Conservation (phyloP, 2,888 invertebrate species). For the Lymantria monacha region DNA sequence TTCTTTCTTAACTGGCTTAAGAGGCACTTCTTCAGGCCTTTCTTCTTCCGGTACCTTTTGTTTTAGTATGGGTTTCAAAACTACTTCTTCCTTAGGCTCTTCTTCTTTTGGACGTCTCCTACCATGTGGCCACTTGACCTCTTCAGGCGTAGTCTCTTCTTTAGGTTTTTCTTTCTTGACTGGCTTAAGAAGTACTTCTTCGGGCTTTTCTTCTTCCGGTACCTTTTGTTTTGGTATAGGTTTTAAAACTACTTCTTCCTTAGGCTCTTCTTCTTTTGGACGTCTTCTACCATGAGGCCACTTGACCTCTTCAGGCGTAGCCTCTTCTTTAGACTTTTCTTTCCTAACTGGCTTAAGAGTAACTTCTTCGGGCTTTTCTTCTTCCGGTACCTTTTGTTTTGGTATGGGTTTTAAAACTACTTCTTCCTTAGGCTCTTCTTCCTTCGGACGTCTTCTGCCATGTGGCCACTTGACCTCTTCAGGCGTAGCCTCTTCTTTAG, state of each 20-base stretch:
- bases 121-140: neutral
- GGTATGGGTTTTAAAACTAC: conserved; percentile 21
- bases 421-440: conserved; percentile 45
- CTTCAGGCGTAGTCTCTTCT: neutral
- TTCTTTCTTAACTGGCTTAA: conserved; percentile 42
- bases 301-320: neutral
- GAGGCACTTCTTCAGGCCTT: conserved; percentile 43
- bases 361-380: conserved; percentile 48
- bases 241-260: conserved; percentile 26
- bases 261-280: neutral
- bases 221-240: neutral
- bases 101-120: neutral
- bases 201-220: neutral
- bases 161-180: neutral
- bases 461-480: neutral
- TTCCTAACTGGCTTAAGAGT: conserved; percentile 5
- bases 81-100: neutral
- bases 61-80: conserved; percentile 14
- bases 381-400: conserved; percentile 72
- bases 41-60: conserved; percentile 17
- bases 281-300: neutral
- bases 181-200: neutral
- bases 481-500: conserved; percentile 28
- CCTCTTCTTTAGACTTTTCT: conserved; percentile 39
- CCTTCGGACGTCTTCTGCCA: conserved; percentile 37